phyloP scores from a whole-genome alignment of 2,113 vertebrate species.

The Mirza zaza region DNA sequence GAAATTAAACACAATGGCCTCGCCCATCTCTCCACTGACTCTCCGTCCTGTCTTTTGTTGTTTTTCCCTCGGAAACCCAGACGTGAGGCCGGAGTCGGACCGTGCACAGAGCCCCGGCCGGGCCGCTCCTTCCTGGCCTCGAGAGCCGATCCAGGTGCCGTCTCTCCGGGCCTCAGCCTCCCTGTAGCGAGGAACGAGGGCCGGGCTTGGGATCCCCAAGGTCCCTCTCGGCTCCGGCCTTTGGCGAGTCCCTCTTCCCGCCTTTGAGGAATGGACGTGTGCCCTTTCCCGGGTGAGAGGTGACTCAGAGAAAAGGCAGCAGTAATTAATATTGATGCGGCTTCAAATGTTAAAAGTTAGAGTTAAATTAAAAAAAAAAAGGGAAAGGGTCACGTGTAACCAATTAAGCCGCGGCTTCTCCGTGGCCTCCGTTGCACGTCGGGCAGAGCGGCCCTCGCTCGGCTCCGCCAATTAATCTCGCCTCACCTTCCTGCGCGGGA shows the following conservation, averaged over 20 bases:
- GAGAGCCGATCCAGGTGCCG: accelerated
- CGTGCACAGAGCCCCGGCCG: accelerated
- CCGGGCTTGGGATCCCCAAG: not conserved
- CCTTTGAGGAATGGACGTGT: slow-evolving; percentile 24
- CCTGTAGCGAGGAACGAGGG: accelerated
- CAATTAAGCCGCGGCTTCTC: not conserved
- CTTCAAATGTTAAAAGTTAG: slow-evolving; percentile 46
- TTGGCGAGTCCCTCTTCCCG: not conserved
- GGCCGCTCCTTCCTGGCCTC: accelerated
- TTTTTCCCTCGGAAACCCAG: not conserved
- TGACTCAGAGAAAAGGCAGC: not conserved
- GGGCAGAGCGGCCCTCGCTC: accelerated
- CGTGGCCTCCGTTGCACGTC: not conserved
- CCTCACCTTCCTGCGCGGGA: not conserved
- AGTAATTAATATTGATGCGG: not conserved
- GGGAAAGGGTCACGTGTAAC: slow-evolving; percentile 38
- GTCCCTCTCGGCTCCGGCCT: accelerated
- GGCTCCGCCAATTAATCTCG: slow-evolving; percentile 10
- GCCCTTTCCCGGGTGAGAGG: slow-evolving; percentile 26
- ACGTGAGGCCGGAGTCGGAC: accelerated
- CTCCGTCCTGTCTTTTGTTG: accelerated
- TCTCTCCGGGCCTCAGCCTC: not conserved
- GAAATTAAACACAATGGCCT: accelerated
- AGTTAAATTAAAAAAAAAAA: not conserved
- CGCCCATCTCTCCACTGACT: too few species aligned